phyloP scores from a whole-genome alignment of 37 sponge, comb jelly and placozoan genomes.

The Halisarca cf. caerulea region DNA sequence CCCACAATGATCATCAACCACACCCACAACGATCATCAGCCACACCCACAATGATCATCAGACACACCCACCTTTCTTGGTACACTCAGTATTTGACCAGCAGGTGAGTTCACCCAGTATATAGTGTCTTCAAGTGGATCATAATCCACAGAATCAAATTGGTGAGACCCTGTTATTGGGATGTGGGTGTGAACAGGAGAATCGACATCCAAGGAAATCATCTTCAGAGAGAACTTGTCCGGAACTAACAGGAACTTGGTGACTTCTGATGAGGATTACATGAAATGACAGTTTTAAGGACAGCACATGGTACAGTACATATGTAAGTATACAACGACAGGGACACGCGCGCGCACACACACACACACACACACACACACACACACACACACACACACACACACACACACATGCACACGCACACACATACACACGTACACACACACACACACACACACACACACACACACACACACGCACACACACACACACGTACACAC shows the following conservation, averaged over 20 bases:
- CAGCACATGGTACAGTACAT: background rate
- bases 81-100: background rate
- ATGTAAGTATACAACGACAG: background rate
- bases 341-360: background rate
- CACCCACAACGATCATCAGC: no score
- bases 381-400: no score
- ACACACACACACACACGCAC: background rate
- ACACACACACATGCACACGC: no score
- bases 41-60: no score
- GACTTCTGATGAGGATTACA: background rate
- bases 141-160: background rate
- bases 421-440: no score
- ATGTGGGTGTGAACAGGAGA: background rate
- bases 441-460: background rate
- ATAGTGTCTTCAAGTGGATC: background rate
- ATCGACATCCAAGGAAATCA: constrained; percentile 10
- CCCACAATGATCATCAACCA: no score
- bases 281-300: background rate
- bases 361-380: no score
- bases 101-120: constrained; percentile 22
- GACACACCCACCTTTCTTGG: background rate
- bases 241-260: background rate
- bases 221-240: background rate
- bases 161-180: background rate
- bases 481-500: background rate